A percentile compares a stretch with the other conserved stretches of the same genome.
Conservation (phyloP, 1,140 invertebrate species). For the Megalonaias nervosa region DNA sequence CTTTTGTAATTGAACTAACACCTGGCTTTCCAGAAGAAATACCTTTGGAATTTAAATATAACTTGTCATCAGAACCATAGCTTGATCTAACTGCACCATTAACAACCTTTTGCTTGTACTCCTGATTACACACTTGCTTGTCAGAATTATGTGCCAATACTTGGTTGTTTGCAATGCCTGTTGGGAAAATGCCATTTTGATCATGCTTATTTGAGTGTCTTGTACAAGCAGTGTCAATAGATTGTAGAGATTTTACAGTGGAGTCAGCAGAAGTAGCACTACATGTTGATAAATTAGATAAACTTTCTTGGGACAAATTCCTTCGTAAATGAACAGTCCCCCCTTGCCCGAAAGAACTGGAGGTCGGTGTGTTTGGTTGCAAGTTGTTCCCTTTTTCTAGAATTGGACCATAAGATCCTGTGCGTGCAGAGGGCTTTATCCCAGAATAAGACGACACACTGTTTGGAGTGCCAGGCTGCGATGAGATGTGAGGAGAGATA, state of each 20-base stretch:
- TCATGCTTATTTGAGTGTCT: too few relatives aligned
- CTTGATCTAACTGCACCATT: conserved; percentile 1
- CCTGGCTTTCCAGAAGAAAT: conserved; percentile 27
- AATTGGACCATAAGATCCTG: conserved; percentile 11
- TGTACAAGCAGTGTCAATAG: too few relatives aligned
- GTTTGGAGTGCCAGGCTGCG: conserved; percentile 26
- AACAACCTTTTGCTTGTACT: conserved; percentile 22
- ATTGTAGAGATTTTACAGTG: too few relatives aligned
- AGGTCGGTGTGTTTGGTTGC: neutral
- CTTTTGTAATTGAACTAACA: conserved; percentile 13
- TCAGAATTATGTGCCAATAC: conserved; percentile 9
- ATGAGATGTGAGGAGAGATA: conserved; percentile 22
- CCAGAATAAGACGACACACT: conserved; percentile 23
- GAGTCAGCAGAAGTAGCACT: neutral
- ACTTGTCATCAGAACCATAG: conserved; percentile 20
- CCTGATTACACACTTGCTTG: conserved; percentile 23
- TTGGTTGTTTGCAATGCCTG: neutral
- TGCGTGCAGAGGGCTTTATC: conserved; percentile 13
- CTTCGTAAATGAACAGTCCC: conserved; percentile 11
- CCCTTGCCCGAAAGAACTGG: neutral
- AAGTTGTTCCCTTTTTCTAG: neutral
- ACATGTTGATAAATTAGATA: conserved; percentile 5
- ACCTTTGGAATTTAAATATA: conserved; percentile 17
- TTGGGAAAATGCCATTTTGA: too few relatives aligned
- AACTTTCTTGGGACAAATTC: conserved; percentile 24